A percentile compares a stretch with the other conserved stretches of the same genome.
Evolutionary conservation across 2,797 vertebrate genomes (phyloP).

Genomic region (Xenops minutus): DNA sequence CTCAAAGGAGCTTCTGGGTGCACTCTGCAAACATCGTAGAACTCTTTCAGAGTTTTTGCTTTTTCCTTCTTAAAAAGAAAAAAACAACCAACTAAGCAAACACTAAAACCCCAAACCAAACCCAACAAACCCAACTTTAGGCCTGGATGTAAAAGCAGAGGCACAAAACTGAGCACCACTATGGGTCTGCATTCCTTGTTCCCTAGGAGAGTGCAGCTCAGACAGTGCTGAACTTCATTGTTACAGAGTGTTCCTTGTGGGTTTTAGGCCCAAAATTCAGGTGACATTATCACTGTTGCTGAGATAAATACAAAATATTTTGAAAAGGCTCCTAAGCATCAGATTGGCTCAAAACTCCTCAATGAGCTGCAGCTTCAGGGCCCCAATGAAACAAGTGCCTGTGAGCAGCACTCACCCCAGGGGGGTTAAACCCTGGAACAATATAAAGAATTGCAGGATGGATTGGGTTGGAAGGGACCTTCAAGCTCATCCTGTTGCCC

Average conservation of each 20-base stretch:
- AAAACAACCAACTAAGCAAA: not conserved
- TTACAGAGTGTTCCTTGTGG: not conserved
- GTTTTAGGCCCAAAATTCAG: not conserved
- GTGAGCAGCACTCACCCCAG: not conserved
- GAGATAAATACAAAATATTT: not conserved
- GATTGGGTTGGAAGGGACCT: not conserved
- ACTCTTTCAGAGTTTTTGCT: not conserved
- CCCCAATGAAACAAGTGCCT: not conserved
- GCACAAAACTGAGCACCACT: rapidly evolving
- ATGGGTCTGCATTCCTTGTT: rapidly evolving
- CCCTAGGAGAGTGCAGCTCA: rapidly evolving
- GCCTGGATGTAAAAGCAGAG: not conserved
- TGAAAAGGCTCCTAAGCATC: not conserved
- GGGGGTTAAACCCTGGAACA: not conserved
- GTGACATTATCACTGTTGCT: not conserved
- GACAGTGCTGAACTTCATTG: rapidly evolving
- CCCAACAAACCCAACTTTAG: not conserved
- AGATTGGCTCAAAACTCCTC: not conserved
- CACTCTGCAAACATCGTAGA: not conserved
- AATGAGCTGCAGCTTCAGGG: not conserved
- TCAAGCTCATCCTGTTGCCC: not conserved
- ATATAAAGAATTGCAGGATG: not conserved
- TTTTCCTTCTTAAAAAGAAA: not conserved
- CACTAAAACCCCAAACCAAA: not conserved
- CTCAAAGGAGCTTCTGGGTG: not conserved